Evolutionary conservation across 30 jellyfish, hydroid and myxozoan genomes (phyloP), one percentile per base, ranked within the genome.

Genomic region (Calvadosia cruxmelitensis): DNA sequence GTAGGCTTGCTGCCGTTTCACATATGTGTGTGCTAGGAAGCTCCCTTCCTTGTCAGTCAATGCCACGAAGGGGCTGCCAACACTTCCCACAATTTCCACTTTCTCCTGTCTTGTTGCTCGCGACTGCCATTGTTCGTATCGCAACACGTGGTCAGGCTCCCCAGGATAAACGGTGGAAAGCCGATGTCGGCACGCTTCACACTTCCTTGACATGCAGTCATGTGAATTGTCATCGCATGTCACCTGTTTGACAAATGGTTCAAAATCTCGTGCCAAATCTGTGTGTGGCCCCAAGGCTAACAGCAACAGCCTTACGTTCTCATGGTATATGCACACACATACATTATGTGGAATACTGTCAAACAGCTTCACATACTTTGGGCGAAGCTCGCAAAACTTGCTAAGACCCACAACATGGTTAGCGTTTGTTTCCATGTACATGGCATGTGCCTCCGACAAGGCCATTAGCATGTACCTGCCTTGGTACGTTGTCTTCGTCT

Each of bases 401-500:
- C 74, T 53, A 49, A 50, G 33, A 26, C 74, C 80, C 33, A 50
- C 20, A 57, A 3, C n/a, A 67, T 13, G 35, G 35, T 67, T 25
- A 2, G 76, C 66, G 26, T 42, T 51, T 50, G 28, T 31, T 33
- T 42, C 72, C 52, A 70, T 12, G 50, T 70, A 70, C 75, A 70
- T 63, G 72, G 50, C 72, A 57, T 53, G 71, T 52, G 80, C 80
- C 75, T 70, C 80, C 52, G 71, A 62, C 23, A 49, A 32, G 75
- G 80, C 15, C 72, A 70, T 50, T 32, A 70, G 80, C 80, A 70
- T 51, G 80, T 70, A 70, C 31, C 52, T 53, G 75, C 71, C 50
- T 32, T 70, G 34, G 34, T 31, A 65, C 49, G 50, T 63, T 5
- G 25, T 3, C 71, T 70, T 53, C 29, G 71, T 70, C 31, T 70